These are phyloP conservation scores for Nasua narica DNA, from an alignment of 2,797 vertebrate genomes.

Conservation along the genomic window DNA sequence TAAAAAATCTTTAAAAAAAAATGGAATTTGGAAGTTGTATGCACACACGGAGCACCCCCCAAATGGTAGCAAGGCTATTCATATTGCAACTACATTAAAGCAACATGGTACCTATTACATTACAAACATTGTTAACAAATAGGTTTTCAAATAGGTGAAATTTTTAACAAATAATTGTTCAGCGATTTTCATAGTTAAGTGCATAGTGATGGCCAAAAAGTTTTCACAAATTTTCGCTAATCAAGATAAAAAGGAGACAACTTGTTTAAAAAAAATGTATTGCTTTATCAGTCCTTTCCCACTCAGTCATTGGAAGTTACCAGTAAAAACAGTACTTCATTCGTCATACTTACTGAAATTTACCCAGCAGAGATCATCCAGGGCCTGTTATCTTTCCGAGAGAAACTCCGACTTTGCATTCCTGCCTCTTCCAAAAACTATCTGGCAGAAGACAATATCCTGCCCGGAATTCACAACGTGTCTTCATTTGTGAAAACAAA, in stretches of 20 bases:
- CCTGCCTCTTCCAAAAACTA: constrained; percentile 54
- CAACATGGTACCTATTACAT: background rate
- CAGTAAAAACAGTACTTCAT: constrained; percentile 44
- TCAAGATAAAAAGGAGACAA: constrained; percentile 26
- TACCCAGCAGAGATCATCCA: background rate
- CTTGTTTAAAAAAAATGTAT: background rate
- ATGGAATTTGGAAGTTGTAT: background rate
- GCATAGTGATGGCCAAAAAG: background rate
- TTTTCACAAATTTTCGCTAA: constrained; percentile 39
- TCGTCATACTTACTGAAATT: constrained; percentile 60
- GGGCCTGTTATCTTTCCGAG: background rate
- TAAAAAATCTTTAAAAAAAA: no score
- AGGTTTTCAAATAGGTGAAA: background rate
- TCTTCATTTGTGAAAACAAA: constrained; percentile 62
- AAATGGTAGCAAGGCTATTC: background rate
- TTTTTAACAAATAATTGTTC: background rate
- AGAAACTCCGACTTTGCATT: constrained; percentile 35
- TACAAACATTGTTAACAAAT: background rate
- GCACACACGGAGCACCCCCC: background rate
- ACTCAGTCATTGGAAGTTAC: constrained; percentile 42
- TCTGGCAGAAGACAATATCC: constrained; percentile 40
- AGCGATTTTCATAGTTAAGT: background rate
- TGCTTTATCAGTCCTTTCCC: constrained; percentile 64
- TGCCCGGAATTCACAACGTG: constrained; percentile 43
- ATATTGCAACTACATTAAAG: background rate